Base-by-base conservation (phyloP, 2,888 invertebrate species). In the Periphyllus acericola region DNA sequence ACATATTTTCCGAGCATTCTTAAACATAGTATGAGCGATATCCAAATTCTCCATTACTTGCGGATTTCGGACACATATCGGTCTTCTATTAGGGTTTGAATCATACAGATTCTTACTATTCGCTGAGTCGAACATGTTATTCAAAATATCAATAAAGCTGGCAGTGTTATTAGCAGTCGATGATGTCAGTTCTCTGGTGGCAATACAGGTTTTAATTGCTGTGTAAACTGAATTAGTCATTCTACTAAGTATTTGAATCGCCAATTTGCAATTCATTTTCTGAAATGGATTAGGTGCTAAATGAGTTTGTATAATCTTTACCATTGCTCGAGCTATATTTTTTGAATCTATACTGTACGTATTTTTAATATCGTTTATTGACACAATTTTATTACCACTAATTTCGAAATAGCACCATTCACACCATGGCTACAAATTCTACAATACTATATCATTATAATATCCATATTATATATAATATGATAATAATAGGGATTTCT, bases 201-300 rank as follows among this genome's bases (percentile, higher is more conserved):
- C 46, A 46, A 46, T 46, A 46, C 46, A 46, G 9, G 46, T 46
- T 46, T 46, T 46, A 8, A 46, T 46, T 46, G 46, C 46, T 46
- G 46, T 9, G 46, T 5, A 46, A 46, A 46, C 46, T 46, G 46
- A 46, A 46, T 46, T 5, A n/a, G n/a, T n/a, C n/a, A n/a, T n/a
- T n/a, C n/a, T n/a, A 89, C 90, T 90, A 34, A 90, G 90, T 79
- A 90, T 76, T 89, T 90, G 90, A 0, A 90, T 83, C 21, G 46
- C 90, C 29, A 90, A 89, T 40, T 85, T 89, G 25, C 90, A 90
- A 52, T 87, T 90, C 90, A 90, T 90, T 83, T 89, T 89, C 76
- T 90, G 89, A 89, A 90, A 90, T 32, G 88, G 78, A 40, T 89
- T 89, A 5, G 90, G 90, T 72, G 88, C 68, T 14, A 90, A 72